Conservation (phyloP, 2,797 vertebrate species). For the Prionace glauca region DNA sequence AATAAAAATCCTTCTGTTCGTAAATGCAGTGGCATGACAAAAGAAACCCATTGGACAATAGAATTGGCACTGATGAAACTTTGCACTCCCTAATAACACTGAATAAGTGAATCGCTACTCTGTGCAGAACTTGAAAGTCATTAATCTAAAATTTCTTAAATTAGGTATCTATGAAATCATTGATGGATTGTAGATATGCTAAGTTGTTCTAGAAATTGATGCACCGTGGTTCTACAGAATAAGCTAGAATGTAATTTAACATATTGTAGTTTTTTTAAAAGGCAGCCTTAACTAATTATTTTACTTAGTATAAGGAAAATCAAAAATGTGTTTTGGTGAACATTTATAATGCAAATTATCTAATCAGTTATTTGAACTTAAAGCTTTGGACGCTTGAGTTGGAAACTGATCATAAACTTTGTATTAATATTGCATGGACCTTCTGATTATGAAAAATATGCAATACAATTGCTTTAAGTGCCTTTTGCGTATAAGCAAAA, state of each 20-base stretch:
- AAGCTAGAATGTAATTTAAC: background rate
- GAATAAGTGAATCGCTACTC: background rate
- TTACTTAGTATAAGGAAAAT: background rate
- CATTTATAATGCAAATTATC: conserved; percentile 18
- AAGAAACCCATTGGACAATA: background rate
- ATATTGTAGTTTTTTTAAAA: background rate
- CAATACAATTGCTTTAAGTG: background rate
- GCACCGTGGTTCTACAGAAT: background rate
- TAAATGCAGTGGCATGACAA: background rate
- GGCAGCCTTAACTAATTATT: background rate
- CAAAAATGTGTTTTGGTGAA: background rate
- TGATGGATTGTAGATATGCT: background rate
- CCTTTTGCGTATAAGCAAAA: background rate
- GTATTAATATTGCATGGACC: background rate
- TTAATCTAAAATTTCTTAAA: background rate
- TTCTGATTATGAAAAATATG: background rate
- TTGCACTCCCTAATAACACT: background rate
- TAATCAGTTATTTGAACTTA: background rate
- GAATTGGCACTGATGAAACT: background rate
- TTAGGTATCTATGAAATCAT: background rate
- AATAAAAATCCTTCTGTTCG: background rate
- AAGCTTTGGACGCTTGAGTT: background rate
- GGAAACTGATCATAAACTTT: background rate
- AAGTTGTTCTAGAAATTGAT: background rate
- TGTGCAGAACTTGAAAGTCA: background rate